These are phyloP conservation scores for Sterna hirundo DNA, from an alignment of 2,113 vertebrate genomes.

Conservation along the genomic window DNA sequence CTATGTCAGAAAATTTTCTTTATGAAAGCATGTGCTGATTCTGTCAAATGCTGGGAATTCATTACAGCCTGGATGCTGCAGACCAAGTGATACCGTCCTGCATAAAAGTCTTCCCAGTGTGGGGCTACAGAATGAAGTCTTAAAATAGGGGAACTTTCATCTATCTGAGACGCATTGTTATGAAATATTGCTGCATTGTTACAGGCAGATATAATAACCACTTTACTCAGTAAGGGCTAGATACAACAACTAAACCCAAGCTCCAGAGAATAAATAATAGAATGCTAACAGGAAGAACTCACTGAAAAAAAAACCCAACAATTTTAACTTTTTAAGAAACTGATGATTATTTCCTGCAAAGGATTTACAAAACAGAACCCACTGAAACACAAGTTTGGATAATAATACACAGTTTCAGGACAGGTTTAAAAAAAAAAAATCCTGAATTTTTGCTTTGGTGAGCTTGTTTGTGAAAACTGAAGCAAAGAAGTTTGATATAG, in stretches of 20 bases:
- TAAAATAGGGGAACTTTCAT: neutral
- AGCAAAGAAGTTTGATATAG: neutral
- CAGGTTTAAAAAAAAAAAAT: neutral
- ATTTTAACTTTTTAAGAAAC: neutral
- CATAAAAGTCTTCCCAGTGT: neutral
- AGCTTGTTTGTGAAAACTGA: neutral
- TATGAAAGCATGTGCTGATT: neutral
- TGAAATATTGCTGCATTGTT: neutral
- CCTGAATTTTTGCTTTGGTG: neutral
- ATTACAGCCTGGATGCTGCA: neutral
- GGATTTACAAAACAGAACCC: neutral
- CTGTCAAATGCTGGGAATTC: neutral
- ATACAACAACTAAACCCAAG: neutral
- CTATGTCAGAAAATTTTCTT: neutral
- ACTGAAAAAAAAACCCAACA: neutral
- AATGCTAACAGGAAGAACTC: neutral
- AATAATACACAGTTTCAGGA: neutral
- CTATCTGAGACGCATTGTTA: fast-evolving
- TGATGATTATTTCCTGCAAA: neutral
- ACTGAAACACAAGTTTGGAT: neutral
- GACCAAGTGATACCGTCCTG: neutral
- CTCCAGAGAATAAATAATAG: neutral
- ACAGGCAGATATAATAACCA: neutral
- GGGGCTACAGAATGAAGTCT: neutral
- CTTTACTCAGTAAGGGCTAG: neutral